Conservation (phyloP, 2,797 vertebrate genomes). For the Eulemur rubriventer region DNA sequence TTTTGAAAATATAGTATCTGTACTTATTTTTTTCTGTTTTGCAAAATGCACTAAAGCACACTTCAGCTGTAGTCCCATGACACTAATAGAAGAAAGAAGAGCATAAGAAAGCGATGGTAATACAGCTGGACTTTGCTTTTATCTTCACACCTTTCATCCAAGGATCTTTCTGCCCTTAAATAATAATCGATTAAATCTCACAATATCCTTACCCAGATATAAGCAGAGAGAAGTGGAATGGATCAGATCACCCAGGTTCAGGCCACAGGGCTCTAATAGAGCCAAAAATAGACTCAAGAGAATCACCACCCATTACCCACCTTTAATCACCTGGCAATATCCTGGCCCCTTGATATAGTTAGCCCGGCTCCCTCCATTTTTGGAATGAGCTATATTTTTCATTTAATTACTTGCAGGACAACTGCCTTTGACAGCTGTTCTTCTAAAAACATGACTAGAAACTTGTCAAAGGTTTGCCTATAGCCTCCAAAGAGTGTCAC, state of each 20-base stretch:
- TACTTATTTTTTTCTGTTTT: conserved; percentile 46
- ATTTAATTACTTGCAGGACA: conserved; percentile 54
- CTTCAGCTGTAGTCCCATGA: background rate
- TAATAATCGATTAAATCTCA: conserved; percentile 64
- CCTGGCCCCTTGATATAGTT: background rate
- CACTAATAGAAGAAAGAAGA: conserved; percentile 52
- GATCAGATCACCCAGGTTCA: background rate
- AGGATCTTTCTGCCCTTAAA: conserved; percentile 56
- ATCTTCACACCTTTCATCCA: conserved; percentile 65
- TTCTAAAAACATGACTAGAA: conserved; percentile 4
- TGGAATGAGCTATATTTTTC: conserved; percentile 14
- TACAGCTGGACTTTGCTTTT: conserved; percentile 30
- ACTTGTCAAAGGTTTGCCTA: background rate
- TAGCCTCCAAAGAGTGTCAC: background rate
- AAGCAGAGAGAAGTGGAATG: conserved; percentile 20
- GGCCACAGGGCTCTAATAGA: background rate
- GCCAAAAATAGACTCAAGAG: background rate
- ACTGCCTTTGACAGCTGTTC: background rate
- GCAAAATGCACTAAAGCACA: conserved; percentile 46
- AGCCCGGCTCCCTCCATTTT: background rate
- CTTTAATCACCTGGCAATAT: conserved; percentile 50
- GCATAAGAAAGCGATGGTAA: conserved; percentile 20
- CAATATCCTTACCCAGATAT: background rate
- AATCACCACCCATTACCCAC: background rate
- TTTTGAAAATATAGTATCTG: conserved; percentile 57